phyloP scores from a whole-genome alignment of 2,888 invertebrate genomes.

The Philhelius pedissequus region DNA sequence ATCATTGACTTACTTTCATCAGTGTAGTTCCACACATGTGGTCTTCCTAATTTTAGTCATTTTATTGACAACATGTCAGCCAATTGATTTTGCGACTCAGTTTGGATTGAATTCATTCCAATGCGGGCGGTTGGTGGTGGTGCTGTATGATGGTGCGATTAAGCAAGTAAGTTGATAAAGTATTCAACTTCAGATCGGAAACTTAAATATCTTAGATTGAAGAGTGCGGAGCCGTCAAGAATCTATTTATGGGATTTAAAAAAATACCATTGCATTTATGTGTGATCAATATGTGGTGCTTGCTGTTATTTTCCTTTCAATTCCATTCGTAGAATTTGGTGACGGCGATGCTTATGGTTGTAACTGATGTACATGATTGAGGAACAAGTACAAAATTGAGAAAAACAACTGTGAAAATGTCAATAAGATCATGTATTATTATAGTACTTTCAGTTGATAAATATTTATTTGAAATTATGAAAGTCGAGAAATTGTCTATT shows the following conservation, averaged over 20 bases:
- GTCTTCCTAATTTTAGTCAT: slow-evolving; percentile 58
- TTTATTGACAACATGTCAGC: slow-evolving; percentile 46
- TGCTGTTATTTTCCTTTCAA: slow-evolving; percentile 11
- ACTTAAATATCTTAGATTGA: slow-evolving; percentile 24
- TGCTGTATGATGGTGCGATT: neutral
- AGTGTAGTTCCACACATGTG: slow-evolving; percentile 37
- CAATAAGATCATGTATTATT: neutral
- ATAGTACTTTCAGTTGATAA: slow-evolving; percentile 60
- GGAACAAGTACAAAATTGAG: neutral
- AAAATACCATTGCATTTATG: slow-evolving; percentile 47
- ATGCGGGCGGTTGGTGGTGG: slow-evolving; percentile 7
- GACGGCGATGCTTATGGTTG: slow-evolving; percentile 27
- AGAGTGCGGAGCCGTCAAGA: neutral
- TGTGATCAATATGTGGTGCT: slow-evolving; percentile 25
- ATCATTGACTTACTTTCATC: slow-evolving; percentile 61
- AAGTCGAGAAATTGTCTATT: slow-evolving; percentile 14
- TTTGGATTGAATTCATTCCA: slow-evolving; percentile 36
- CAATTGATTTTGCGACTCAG: slow-evolving; percentile 28
- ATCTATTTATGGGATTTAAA: slow-evolving; percentile 38
- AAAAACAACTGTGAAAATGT: neutral
- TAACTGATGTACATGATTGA: slow-evolving; percentile 4
- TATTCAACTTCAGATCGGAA: slow-evolving; percentile 11
- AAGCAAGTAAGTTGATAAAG: slow-evolving; percentile 10
- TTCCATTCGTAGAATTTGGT: slow-evolving; percentile 46
- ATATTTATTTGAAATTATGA: slow-evolving; percentile 56